phyloP scores from a whole-genome alignment of 2,113 vertebrate genomes.

The Megalops atlanticus region DNA sequence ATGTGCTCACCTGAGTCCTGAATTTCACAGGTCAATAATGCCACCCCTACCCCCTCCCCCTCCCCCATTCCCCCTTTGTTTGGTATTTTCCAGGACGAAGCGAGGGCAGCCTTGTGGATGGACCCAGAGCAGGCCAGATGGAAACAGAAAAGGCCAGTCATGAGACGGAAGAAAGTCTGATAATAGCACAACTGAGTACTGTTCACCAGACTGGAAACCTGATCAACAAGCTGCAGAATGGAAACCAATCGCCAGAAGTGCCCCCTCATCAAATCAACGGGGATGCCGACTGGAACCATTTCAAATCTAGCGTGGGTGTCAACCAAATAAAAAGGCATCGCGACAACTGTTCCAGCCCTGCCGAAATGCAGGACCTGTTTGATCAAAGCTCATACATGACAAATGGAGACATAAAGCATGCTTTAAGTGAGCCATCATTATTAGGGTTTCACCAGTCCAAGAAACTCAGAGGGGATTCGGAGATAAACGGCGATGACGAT shows the following conservation, averaged over 20 bases:
- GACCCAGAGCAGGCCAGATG: constrained; percentile 95
- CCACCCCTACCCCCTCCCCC: constrained; percentile 11
- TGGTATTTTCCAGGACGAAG: constrained; percentile 68
- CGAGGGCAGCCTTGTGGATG: constrained; percentile 92
- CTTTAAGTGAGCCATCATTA: constrained; percentile 49
- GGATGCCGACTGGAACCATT: constrained; percentile 72
- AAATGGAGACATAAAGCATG: constrained; percentile 87
- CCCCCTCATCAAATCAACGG: constrained; percentile 76
- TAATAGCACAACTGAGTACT: constrained; percentile 76
- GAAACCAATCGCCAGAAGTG: constrained; percentile 74
- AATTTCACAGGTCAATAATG: not conserved
- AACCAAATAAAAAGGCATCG: constrained; percentile 74
- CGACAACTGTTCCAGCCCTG: constrained; percentile 68
- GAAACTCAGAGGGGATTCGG: constrained; percentile 76
- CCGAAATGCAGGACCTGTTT: constrained; percentile 70
- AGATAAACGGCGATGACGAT: constrained; percentile 69
- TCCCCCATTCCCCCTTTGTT: constrained; percentile 1
- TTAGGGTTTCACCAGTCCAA: constrained; percentile 72
- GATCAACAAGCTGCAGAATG: constrained; percentile 81
- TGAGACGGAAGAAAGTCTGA: constrained; percentile 89
- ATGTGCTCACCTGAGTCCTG: not conserved
- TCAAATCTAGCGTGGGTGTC: constrained; percentile 65
- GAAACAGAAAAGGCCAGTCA: constrained; percentile 91
- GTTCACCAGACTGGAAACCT: constrained; percentile 70
- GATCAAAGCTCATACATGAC: constrained; percentile 72